Conservation (phyloP, 1,140 invertebrate genomes). For the Lasioglossum albipes region DNA sequence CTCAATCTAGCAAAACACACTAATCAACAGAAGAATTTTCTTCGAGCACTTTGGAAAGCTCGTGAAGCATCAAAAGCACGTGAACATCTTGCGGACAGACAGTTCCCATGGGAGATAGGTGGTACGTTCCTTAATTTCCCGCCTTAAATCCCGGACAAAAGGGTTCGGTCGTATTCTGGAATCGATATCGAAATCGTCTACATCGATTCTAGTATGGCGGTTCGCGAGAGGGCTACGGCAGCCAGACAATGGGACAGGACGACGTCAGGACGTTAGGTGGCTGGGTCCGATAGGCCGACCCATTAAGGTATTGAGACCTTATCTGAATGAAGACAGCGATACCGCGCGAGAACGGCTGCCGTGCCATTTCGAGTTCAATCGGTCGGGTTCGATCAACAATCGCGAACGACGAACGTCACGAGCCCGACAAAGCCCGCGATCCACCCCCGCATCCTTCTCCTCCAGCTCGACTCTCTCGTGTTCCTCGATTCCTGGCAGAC, state of each 20-base stretch:
- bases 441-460: neutral
- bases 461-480: neutral
- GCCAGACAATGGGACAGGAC: conserved; percentile 23
- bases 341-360: conserved; percentile 47
- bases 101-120: too few species aligned
- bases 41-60: too few species aligned
- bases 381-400: conserved; percentile 26
- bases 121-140: conserved; percentile 1
- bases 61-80: too few species aligned
- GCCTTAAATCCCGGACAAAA: neutral
- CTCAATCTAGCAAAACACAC: too few species aligned
- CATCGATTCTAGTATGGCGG: conserved; percentile 5
- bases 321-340: conserved; percentile 74
- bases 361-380: conserved; percentile 61
- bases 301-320: conserved; percentile 72
- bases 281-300: conserved; percentile 47
- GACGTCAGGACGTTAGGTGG: conserved; percentile 56
- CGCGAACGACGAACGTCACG: conserved; percentile 31
- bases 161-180: neutral
- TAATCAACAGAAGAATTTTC: too few species aligned
- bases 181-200: conserved; percentile 19
- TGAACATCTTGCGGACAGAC: too few species aligned
- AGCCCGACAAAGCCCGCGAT: conserved; percentile 36
- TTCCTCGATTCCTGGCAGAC: conserved; percentile 8
- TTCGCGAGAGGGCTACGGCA: neutral